These are phyloP conservation scores for Andrena cerasifolii DNA, from an alignment of 1,140 invertebrate species.

Conservation along the genomic window DNA sequence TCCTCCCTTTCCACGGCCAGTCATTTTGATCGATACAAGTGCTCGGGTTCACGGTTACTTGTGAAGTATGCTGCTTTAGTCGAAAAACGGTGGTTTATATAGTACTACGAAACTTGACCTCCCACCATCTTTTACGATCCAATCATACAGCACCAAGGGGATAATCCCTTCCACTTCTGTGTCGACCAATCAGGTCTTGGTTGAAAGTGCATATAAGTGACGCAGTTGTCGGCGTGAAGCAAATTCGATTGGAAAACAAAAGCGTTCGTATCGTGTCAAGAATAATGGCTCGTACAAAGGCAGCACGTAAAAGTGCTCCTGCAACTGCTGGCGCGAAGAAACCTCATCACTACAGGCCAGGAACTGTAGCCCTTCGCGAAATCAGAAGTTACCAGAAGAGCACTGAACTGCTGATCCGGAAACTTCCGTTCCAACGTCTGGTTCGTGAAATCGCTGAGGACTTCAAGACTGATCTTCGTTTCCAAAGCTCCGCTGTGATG, in stretches of 20 bases:
- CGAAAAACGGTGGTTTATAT: no score
- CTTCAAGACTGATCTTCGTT: slow-evolving; percentile 54
- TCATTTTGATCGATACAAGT: slow-evolving; percentile 28
- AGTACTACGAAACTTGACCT: no score
- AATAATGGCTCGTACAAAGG: slow-evolving; percentile 83
- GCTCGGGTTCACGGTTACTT: no score
- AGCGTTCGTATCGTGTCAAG: no score
- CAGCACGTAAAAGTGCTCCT: slow-evolving; percentile 88
- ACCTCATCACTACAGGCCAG: slow-evolving; percentile 83
- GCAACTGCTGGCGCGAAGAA: slow-evolving; percentile 90
- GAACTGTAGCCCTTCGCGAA: slow-evolving; percentile 58
- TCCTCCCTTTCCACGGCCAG: slow-evolving; percentile 63
- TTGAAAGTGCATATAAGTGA: no score
- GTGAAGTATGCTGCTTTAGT: no score
- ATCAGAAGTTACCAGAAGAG: slow-evolving; percentile 59
- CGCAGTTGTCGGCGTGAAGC: no score
- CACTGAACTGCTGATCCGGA: slow-evolving; percentile 54
- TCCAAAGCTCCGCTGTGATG: slow-evolving; percentile 57
- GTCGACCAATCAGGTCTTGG: no score
- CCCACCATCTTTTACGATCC: no score
- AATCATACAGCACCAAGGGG: no score
- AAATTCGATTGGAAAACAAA: no score
- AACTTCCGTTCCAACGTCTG: slow-evolving; percentile 50
- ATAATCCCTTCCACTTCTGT: no score
- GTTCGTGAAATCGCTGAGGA: slow-evolving; percentile 61